Evolutionary conservation across 1,140 invertebrate species (phyloP), one percentile per base, ranked within the genome.

Genomic region (Heliconius congener): DNA sequence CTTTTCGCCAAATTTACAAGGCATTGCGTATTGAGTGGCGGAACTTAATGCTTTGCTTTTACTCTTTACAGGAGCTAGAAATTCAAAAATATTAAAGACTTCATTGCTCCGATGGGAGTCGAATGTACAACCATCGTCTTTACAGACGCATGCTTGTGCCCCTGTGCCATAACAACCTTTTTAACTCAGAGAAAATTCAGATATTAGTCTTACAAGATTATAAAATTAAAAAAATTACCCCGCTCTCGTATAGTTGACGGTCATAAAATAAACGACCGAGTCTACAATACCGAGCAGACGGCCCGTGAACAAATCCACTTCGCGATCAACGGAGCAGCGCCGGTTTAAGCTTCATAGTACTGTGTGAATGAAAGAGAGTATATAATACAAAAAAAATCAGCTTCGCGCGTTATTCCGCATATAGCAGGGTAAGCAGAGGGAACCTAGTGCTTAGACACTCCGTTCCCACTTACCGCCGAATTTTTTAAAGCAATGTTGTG

Each of bases 261-360:
- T 66, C n/a, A 66, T 66, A 66, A 66, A 66, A 66, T 30, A 66
- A 66, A 30, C 57, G 57, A 66, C 60, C 23, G 23, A 66, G 60
- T 66, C 27, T 30, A 66, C 27, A 66, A 30, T 27, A n/a, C 27
- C 23, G 60, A 66, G 60, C 11, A 66, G 60, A 66, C 60, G 60
- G 23, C 60, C 11, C 60, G 60, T 66, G 60, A 66, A 66, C 3
- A 30, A 66, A 66, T 66, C 60, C 60, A 66, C 23, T 66, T 23
- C 60, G 60, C 60, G 60, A 1, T 16, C 23, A 66, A 16, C 60
- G 13, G 60, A 30, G 23, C 60, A 27, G 13, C 27, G 0, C 60
- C 11, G 60, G 60, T 66, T 66, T 66, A 66, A 30, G 9, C n/a
- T 23, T 60, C 57, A 27, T 60, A 30, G 9, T 27, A 8, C 60